A percentile compares a stretch with the other conserved stretches of the same genome.
Conservation (phyloP, 2,113 vertebrate genomes). For the Colinus virginianus region DNA sequence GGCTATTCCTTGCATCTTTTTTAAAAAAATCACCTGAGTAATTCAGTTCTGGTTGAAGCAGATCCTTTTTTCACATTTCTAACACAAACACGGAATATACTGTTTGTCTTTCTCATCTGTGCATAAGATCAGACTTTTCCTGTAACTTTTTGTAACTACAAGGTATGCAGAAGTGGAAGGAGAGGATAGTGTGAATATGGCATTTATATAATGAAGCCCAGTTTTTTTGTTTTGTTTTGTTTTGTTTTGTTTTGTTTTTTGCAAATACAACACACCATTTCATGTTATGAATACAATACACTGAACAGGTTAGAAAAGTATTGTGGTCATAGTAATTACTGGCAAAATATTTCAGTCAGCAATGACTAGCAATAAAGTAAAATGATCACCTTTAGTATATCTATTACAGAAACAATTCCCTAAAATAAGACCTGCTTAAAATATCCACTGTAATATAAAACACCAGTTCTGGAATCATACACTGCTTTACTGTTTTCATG, state of each 20-base stretch:
- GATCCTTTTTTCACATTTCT: background rate
- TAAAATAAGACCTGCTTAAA: slow-evolving; percentile 72
- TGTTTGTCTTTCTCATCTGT: background rate
- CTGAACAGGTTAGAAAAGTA: slow-evolving; percentile 68
- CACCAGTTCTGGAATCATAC: background rate
- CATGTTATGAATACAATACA: slow-evolving; percentile 12
- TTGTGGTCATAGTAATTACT: slow-evolving; percentile 75
- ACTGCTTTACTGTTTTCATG: background rate
- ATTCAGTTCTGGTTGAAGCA: background rate
- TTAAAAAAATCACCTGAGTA: background rate
- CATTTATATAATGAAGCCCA: slow-evolving; percentile 47
- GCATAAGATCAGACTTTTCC: background rate
- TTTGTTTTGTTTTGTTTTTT: background rate
- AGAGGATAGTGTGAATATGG: background rate
- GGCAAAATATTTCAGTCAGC: slow-evolving; percentile 76
- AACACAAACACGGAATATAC: background rate
- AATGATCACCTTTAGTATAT: slow-evolving; percentile 76
- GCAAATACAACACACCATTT: slow-evolving; percentile 37
- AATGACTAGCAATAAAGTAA: slow-evolving; percentile 71
- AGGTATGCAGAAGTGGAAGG: background rate
- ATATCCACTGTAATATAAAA: slow-evolving; percentile 50
- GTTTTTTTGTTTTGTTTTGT: background rate
- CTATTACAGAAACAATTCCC: slow-evolving; percentile 76
- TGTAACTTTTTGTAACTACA: background rate
- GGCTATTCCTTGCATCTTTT: slow-evolving; percentile 4